Conservation (phyloP, 2,113 vertebrate species). For the Butorides virescens region DNA sequence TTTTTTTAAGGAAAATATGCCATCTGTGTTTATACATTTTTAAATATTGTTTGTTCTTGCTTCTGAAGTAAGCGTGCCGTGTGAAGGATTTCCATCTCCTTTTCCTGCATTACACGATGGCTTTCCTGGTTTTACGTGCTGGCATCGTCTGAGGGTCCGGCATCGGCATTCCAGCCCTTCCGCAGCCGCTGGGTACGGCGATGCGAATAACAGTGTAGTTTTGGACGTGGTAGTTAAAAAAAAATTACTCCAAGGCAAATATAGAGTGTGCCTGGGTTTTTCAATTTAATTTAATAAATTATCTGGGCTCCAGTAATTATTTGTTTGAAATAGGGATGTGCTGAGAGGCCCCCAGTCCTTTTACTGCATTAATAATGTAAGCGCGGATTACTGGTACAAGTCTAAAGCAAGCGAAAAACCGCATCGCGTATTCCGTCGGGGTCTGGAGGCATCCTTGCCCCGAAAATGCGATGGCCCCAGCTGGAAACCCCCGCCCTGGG, state of each 20-base stretch:
- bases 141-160: not conserved
- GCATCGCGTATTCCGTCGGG: not conserved
- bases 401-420: not conserved
- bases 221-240: not conserved
- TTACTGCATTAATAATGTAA: not conserved
- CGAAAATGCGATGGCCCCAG: not conserved
- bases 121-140: not conserved
- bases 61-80: not conserved
- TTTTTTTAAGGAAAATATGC: not conserved
- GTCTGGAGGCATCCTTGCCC: not conserved
- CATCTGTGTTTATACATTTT: constrained; percentile 53
- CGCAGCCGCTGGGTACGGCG: not conserved
- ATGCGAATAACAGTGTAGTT: not conserved
- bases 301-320: constrained; percentile 23
- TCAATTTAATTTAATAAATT: constrained; percentile 21
- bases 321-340: constrained; percentile 28
- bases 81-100: not conserved
- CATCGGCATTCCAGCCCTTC: not conserved
- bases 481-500: not conserved
- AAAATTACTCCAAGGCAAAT: not conserved
- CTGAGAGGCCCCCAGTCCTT: not conserved
- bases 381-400: not conserved
- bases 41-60: constrained; percentile 39
- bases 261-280: not conserved
- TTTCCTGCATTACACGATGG: not conserved